Conservation (phyloP, 2,888 invertebrate genomes). For the Eupithecia vulgata region DNA sequence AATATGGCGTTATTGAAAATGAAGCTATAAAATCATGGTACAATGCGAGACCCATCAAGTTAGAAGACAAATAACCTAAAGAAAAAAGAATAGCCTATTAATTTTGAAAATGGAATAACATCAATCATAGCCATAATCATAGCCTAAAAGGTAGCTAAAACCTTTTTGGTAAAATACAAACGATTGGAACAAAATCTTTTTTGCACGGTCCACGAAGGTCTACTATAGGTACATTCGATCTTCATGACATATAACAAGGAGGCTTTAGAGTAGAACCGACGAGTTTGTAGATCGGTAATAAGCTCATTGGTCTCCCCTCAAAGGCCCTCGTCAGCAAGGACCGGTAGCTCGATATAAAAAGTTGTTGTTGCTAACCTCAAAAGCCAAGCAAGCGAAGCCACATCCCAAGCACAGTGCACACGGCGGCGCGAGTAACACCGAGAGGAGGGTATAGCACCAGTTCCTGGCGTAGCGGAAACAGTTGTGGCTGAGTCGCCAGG, state of each 20-base stretch:
- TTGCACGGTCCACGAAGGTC: neutral
- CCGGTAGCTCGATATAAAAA: neutral
- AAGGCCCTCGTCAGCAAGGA: neutral
- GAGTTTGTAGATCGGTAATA: neutral
- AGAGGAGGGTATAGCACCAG: constrained; percentile 88
- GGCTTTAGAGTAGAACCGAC: neutral
- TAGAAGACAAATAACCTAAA: neutral
- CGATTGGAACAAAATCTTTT: neutral
- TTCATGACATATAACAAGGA: neutral
- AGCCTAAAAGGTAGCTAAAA: too few relatives aligned
- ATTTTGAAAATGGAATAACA: neutral
- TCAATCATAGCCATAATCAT: too few relatives aligned
- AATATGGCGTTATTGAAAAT: neutral
- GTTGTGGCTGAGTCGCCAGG: constrained; percentile 86
- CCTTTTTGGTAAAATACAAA: too few relatives aligned
- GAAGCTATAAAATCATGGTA: neutral
- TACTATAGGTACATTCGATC: neutral
- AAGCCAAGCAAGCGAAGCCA: constrained; percentile 88
- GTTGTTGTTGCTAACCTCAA: constrained; percentile 79
- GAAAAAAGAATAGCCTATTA: too few relatives aligned
- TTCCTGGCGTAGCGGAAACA: constrained; percentile 87
- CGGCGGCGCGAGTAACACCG: constrained; percentile 87
- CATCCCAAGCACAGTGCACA: constrained; percentile 87
- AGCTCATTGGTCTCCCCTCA: neutral
- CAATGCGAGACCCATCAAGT: neutral